These are phyloP conservation scores for Brachionus koreanus DNA, from an alignment of 1,140 invertebrate genomes.

Conservation along the genomic window DNA sequence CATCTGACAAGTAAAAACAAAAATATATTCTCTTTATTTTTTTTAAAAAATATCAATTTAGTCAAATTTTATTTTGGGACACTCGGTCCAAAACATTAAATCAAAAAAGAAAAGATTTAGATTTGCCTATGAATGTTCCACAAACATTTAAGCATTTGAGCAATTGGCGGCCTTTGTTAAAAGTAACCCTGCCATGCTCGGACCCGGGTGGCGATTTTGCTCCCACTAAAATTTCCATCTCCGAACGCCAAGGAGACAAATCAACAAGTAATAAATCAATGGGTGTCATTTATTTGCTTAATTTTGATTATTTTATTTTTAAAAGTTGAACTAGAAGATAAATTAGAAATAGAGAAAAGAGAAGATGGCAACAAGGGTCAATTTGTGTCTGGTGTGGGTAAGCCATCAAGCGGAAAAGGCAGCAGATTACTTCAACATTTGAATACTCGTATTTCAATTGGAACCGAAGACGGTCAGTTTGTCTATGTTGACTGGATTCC, in stretches of 20 bases:
- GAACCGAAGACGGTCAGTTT: conserved; percentile 59
- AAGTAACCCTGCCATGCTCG: conserved; percentile 52
- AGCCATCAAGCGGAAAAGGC: conserved; percentile 33
- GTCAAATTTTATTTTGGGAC: conserved; percentile 56
- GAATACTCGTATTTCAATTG: conserved; percentile 57
- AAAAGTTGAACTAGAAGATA: conserved; percentile 48
- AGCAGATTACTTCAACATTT: conserved; percentile 51
- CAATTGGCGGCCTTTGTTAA: conserved; percentile 57
- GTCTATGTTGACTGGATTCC: conserved; percentile 60
- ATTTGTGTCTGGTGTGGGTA: conserved; percentile 44
- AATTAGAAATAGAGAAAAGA: conserved; percentile 46
- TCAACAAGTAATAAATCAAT: conserved; percentile 45
- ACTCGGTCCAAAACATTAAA: conserved; percentile 53
- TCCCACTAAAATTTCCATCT: conserved; percentile 56
- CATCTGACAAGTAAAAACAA: conserved; percentile 53
- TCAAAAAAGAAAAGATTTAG: conserved; percentile 43
- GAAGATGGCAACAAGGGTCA: conserved; percentile 47
- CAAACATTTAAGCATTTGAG: conserved; percentile 57
- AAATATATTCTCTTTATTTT: too few species aligned
- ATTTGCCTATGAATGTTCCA: conserved; percentile 41
- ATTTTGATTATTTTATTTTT: too few species aligned
- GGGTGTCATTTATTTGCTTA: background rate
- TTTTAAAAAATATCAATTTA: too few species aligned
- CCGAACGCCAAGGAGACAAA: conserved; percentile 54
- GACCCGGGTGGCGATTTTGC: conserved; percentile 58